phyloP scores from a whole-genome alignment of 1,140 invertebrate species.

The Platyscapa corneri region DNA sequence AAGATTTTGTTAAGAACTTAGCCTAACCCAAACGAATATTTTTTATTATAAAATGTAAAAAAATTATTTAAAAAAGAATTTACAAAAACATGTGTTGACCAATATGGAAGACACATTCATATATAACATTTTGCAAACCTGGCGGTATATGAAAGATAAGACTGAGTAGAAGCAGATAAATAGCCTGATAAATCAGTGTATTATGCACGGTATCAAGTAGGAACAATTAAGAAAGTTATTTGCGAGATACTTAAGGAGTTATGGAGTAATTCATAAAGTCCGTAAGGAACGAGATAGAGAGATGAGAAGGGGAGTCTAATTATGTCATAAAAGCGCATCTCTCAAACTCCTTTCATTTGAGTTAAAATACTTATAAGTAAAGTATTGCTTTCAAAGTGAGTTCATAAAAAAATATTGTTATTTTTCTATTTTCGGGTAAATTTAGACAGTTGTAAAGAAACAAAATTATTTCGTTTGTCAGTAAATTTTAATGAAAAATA shows the following conservation, averaged over 20 bases:
- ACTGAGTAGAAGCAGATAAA: slow-evolving; percentile 30
- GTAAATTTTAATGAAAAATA: slow-evolving; percentile 31
- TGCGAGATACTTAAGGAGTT: slow-evolving; percentile 53
- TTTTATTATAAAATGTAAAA: not conserved
- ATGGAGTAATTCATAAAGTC: slow-evolving; percentile 54
- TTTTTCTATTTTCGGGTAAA: slow-evolving; percentile 10
- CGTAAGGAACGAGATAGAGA: slow-evolving; percentile 32
- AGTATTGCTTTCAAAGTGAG: slow-evolving; percentile 20
- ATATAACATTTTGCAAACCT: slow-evolving; percentile 17
- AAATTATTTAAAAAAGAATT: not conserved
- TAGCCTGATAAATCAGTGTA: slow-evolving; percentile 52
- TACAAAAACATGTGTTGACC: not conserved
- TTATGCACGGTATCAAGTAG: slow-evolving; percentile 51
- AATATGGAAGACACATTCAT: not conserved
- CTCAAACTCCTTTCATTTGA: slow-evolving; percentile 43
- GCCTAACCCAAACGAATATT: too few species aligned
- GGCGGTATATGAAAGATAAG: slow-evolving; percentile 28
- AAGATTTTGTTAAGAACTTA: too few species aligned
- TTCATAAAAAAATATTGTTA: slow-evolving; percentile 37
- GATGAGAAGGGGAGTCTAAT: slow-evolving; percentile 46
- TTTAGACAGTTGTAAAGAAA: not conserved
- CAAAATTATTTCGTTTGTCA: not conserved
- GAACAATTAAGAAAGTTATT: slow-evolving; percentile 55
- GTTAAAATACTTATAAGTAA: slow-evolving; percentile 32
- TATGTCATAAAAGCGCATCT: slow-evolving; percentile 47